Evolutionary conservation across 2,888 invertebrate genomes (phyloP).

Genomic region (Argynnis bischoffii): DNA sequence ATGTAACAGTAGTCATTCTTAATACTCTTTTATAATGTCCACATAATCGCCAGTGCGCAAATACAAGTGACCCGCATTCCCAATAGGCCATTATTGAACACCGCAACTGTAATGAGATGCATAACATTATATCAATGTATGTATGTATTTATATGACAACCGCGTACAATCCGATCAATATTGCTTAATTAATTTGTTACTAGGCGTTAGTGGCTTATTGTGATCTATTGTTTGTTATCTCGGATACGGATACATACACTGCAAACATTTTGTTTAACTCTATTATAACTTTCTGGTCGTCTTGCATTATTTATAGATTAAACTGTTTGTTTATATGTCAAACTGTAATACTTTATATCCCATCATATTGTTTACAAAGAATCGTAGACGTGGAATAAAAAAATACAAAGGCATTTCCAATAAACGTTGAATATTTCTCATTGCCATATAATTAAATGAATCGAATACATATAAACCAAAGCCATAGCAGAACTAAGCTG

Average conservation of each 20-base stretch:
- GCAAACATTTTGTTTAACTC: conserved; percentile 1
- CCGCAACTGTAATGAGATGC: conserved; percentile 72
- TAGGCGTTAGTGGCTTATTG: conserved; percentile 39
- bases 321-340: neutral
- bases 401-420: conserved; percentile 16
- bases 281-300: neutral
- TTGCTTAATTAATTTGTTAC: conserved; percentile 60
- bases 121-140: conserved; percentile 47
- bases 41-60: conserved; percentile 37
- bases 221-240: conserved; percentile 30
- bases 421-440: conserved; percentile 6
- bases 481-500: conserved; percentile 47
- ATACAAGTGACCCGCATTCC: conserved; percentile 69
- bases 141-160: conserved; percentile 48
- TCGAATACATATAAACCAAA: conserved; percentile 36
- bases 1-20: conserved; percentile 12
- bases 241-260: conserved; percentile 21
- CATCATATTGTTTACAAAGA: neutral
- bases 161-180: conserved; percentile 66
- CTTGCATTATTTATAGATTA: neutral
- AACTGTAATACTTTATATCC: neutral
- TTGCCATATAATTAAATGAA: conserved; percentile 31
- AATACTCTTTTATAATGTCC: conserved; percentile 8
- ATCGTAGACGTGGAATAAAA: neutral
- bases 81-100: conserved; percentile 69